Percentiles rank a stretch among this genome's conserved stretches.
Conservation (phyloP, 1,140 invertebrate species). For the Hypothenemus hampei region DNA sequence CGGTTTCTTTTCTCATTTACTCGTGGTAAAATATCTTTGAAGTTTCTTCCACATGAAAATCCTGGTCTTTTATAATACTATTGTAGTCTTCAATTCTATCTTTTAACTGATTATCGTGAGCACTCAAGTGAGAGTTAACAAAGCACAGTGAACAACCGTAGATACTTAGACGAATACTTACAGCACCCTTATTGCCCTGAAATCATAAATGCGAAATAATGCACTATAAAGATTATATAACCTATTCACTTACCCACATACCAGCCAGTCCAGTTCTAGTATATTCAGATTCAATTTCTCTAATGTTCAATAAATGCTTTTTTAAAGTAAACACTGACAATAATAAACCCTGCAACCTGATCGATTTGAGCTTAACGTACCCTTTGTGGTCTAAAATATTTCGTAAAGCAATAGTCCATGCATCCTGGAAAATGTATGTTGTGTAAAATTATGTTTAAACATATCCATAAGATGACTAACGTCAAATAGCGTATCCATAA, state of each 20-base stretch:
- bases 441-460: background rate
- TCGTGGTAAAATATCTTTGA: conserved; percentile 86
- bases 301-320: conserved; percentile 71
- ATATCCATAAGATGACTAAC: background rate
- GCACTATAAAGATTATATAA: background rate
- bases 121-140: conserved; percentile 83
- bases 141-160: conserved; percentile 83
- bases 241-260: conserved; percentile 62
- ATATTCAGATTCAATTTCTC: conserved; percentile 77
- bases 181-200: conserved; percentile 94
- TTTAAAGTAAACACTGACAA: conserved; percentile 70
- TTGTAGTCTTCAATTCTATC: conserved; percentile 84
- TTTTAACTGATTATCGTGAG: conserved; percentile 75
- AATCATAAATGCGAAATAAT: conserved; percentile 34
- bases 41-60: conserved; percentile 67
- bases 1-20: no score
- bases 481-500: conserved; percentile 73
- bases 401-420: conserved; percentile 75
- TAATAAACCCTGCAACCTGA: conserved; percentile 74
- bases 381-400: conserved; percentile 62
- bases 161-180: conserved; percentile 78
- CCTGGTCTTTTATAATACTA: conserved; percentile 68
- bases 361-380: conserved; percentile 72
- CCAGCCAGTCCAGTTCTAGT: conserved; percentile 85
- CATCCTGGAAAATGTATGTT: conserved; percentile 49